These are phyloP conservation scores for Conchocele bisecta DNA, from an alignment of 2,888 invertebrate species.

Conservation along the genomic window DNA sequence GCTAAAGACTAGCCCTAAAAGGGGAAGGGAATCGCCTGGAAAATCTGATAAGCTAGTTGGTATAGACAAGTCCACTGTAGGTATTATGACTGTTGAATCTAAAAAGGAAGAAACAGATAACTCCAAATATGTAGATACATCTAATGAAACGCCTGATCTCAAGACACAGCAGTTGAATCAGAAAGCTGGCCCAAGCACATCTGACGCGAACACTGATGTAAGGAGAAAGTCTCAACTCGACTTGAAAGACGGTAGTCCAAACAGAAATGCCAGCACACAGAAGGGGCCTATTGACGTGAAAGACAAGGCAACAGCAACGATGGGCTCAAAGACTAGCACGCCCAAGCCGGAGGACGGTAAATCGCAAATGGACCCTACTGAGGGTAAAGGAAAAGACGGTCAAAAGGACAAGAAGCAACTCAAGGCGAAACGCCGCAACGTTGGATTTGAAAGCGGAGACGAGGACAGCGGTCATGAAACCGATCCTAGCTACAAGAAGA, in stretches of 20 bases:
- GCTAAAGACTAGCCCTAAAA: slow-evolving; percentile 21
- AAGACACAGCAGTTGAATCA: no score
- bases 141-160: no score
- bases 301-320: neutral
- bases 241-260: neutral
- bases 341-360: neutral
- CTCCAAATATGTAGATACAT: no score
- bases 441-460: no score
- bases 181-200: no score
- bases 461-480: slow-evolving; percentile 57
- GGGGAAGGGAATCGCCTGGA: neutral
- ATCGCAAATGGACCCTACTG: neutral
- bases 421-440: no score
- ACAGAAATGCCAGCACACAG: slow-evolving; percentile 7
- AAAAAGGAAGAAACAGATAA: slow-evolving; percentile 11
- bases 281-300: neutral
- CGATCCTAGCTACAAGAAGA: slow-evolving; percentile 31
- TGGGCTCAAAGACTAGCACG: slow-evolving; percentile 1
- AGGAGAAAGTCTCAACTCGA: no score
- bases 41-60: slow-evolving; percentile 28
- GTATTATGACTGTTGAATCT: slow-evolving; percentile 18
- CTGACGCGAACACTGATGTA: no score
- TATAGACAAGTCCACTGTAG: slow-evolving; percentile 23
- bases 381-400: neutral
- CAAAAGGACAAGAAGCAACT: slow-evolving; percentile 5